A percentile compares a stretch with the other conserved stretches of the same genome.
Evolutionary conservation across 30 jellyfish, hydroid and myxozoan species (phyloP).

Genomic region (Cassiopea xamachana): DNA sequence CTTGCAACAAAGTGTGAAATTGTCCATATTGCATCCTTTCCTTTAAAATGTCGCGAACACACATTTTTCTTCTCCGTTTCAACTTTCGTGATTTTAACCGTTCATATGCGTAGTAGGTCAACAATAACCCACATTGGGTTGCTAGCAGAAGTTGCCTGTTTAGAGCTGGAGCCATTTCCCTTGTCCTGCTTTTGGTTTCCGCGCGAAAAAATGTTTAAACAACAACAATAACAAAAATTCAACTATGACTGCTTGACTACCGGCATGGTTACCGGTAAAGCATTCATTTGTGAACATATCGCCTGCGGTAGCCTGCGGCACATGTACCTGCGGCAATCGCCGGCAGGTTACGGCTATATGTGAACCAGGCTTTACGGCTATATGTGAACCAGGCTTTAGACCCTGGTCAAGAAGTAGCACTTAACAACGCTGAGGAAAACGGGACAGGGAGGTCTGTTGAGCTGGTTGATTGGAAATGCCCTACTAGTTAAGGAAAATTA

Average conservation of each 20-base stretch:
- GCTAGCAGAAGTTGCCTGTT: neutral
- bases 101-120: neutral
- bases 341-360: no score
- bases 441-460: no score
- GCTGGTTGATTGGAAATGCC: no score
- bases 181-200: neutral
- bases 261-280: neutral
- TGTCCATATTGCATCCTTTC: neutral
- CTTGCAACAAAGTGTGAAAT: conserved; percentile 4
- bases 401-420: no score
- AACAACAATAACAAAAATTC: neutral
- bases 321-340: no score
- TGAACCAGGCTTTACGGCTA: no score
- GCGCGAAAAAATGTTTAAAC: neutral
- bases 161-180: neutral
- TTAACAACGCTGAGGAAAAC: no score
- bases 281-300: no score
- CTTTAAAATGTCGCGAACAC: neutral
- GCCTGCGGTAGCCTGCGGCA: no score
- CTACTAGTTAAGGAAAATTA: no score
- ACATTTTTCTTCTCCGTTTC: neutral
- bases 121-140: neutral
- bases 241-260: neutral
- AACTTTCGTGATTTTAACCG: neutral
- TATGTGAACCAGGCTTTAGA: no score